phyloP scores from a whole-genome alignment of 1,140 invertebrate genomes.

The Probaryconus sp. region DNA sequence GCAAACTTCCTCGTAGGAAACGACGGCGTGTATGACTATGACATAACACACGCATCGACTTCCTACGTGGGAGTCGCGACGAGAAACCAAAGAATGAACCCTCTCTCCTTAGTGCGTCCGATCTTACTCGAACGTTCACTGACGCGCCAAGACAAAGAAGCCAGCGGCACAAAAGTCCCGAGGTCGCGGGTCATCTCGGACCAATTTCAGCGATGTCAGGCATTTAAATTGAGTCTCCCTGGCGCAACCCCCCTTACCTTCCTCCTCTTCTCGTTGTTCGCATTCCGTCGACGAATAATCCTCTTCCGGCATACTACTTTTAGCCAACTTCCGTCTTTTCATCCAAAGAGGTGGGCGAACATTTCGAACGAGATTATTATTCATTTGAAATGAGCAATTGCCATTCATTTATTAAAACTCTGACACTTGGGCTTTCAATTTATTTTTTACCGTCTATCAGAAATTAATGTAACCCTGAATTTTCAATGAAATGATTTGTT shows the following conservation, averaged over 20 bases:
- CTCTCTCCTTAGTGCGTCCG: slow-evolving; percentile 3
- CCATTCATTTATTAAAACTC: slow-evolving; percentile 51
- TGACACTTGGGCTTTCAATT: too few species aligned
- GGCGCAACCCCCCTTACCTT: slow-evolving; percentile 31
- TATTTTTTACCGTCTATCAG: too few species aligned
- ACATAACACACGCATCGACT: slow-evolving; percentile 23
- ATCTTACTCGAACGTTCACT: slow-evolving; percentile 27
- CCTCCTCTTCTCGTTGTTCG: slow-evolving; percentile 27
- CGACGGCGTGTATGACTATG: slow-evolving; percentile 16
- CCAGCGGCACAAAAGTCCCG: slow-evolving; percentile 45
- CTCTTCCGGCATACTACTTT: slow-evolving; percentile 47
- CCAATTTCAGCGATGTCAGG: slow-evolving; percentile 67
- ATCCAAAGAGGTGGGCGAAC: background rate
- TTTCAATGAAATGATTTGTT: too few species aligned
- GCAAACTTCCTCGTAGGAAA: slow-evolving; percentile 12
- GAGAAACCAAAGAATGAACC: background rate
- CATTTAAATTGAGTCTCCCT: slow-evolving; percentile 67
- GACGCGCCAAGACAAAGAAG: slow-evolving; percentile 54
- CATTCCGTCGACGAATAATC: slow-evolving; percentile 48
- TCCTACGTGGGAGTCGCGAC: slow-evolving; percentile 8
- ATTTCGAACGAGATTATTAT: slow-evolving; percentile 24
- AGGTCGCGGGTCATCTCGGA: slow-evolving; percentile 64
- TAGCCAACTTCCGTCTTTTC: slow-evolving; percentile 34
- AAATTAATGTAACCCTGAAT: too few species aligned
- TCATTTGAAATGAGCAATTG: slow-evolving; percentile 14